Base-by-base conservation (phyloP, 2,113 vertebrate species). In the Nerophis lumbriciformis region DNA sequence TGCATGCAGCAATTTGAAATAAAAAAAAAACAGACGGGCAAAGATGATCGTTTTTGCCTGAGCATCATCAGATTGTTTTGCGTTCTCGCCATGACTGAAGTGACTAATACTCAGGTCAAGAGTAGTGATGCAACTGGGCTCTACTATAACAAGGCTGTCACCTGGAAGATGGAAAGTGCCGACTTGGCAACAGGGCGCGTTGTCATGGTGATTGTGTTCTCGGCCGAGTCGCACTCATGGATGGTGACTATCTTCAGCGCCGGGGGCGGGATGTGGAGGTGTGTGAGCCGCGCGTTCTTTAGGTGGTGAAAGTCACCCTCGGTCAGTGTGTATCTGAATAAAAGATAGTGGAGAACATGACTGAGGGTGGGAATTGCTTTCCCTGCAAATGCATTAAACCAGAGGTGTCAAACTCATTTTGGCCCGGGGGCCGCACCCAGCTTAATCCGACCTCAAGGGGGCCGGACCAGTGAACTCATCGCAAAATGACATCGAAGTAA, bases 261-360 rank as follows among this genome's bases (percentile, higher is more conserved):
- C 0, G 94, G 93, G 0, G 95, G 87, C 5, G 91, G 84, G 36
- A 98, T 88, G 83, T 93, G 93, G 66, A 97, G 91, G 86, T 97
- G 92, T 1, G 93, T 97, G 78, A 99, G 92, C 19, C 96, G 92
- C 1, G 97, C 94, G 0, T 99, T 98, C 90, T 99, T 99, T 76
- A 98, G 86, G 83, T 98, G 96, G 81, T 98, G 97, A 73, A 97
- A 99, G 59, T 99, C 97, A 0, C 97, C 97, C 68, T 99, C 97
- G 0, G 97, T 99, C 83, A 99, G 90, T 0, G 97, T 99, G 83
- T 98, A 99, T 90, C 97, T 98, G 83, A 15, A 0, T 36, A 35
- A 57, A 2, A 49, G 15, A 28, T 4, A 28, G 36, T 55, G 15
- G 15, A 11, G 35, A 36, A 55, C n/a, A n/a, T 9, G 14, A 39